Percentiles rank a stretch among this genome's conserved stretches.
phyloP scores from a whole-genome alignment of 2,888 invertebrate genomes.

The Acholoe squamosa region DNA sequence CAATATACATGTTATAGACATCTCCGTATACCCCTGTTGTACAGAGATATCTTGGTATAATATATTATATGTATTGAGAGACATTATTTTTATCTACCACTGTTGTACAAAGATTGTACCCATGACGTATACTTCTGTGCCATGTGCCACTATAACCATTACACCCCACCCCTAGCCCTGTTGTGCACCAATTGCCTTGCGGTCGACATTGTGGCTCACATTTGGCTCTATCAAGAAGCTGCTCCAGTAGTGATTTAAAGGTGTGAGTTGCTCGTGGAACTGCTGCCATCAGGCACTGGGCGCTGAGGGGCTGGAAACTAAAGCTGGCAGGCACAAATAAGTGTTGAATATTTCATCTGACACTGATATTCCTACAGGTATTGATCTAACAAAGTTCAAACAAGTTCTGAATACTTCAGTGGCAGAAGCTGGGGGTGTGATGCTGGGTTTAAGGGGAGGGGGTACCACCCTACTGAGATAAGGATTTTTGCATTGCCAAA shows the following conservation, averaged over 20 bases:
- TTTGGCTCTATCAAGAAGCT: neutral
- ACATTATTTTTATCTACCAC: no score
- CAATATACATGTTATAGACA: no score
- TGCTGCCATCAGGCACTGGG: constrained; percentile 11
- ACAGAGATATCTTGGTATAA: no score
- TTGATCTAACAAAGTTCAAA: constrained; percentile 56
- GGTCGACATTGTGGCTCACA: neutral
- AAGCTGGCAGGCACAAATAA: constrained; percentile 50
- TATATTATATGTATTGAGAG: no score
- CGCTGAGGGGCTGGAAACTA: constrained; percentile 33
- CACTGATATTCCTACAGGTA: constrained; percentile 47
- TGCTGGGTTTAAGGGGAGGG: neutral
- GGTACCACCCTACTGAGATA: neutral
- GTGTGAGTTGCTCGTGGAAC: neutral
- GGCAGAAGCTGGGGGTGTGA: neutral
- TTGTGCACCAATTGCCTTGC: neutral
- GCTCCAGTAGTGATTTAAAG: neutral
- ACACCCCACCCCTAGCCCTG: neutral
- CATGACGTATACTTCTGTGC: no score
- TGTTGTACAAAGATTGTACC: no score
- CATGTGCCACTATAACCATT: no score
- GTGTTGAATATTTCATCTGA: constrained; percentile 55
- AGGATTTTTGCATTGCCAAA: neutral
- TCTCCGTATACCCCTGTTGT: no score
- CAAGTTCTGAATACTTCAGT: constrained; percentile 40